Base-by-base conservation (phyloP, 35 echinoderm and acorn worm genomes). In the Apostichopus japonicus region DNA sequence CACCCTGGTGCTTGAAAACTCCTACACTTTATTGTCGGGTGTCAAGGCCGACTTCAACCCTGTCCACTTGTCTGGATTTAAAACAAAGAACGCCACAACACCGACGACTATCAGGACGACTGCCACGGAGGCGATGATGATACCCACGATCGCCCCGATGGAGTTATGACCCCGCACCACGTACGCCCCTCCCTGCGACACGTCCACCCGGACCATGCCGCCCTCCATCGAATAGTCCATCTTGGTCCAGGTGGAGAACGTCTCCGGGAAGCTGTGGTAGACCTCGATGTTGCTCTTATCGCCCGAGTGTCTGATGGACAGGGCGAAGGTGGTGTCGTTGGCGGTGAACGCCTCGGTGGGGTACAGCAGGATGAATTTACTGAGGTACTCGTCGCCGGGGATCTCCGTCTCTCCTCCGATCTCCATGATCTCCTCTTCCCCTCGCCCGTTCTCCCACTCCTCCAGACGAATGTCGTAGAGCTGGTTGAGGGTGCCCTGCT, bases 401-500 rank as follows among this genome's bases (percentile, higher is more conserved):
- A 96, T 79, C 13, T 94, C 87, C 6, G 86, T 57, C 23, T 90
- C 82, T 5, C 91, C 84, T 21, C 92, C 93, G 6, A 93, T 65
- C 9, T 19, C 55, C 15, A 63, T 70, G 6, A 96, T 91, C 14
- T 67, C 88, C 77, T 72, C 83, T 54, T 95, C 90, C 17, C 93
- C 97, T 8, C 83, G 90, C 15, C 93, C 91, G 14, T 87, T 79
- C 23, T 83, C 76, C 97, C 97, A 98, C 61, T 94, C 97, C 67
- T 96, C 93, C 5, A 98, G 72, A 27, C 90, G 87, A 75, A 98
- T 94, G 87, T 96, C 93, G 53, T 95, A 93, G 15, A 98, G 67
- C 63, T 98, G 95, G 75, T 94, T 92, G 23, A 98, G 86, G 10
- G 86, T 91, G 53, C 95, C 97, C 56, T 89, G 65, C 13, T 94